phyloP scores from a whole-genome alignment of 2,888 invertebrate species.

The Hirtodrosophila duncani region DNA sequence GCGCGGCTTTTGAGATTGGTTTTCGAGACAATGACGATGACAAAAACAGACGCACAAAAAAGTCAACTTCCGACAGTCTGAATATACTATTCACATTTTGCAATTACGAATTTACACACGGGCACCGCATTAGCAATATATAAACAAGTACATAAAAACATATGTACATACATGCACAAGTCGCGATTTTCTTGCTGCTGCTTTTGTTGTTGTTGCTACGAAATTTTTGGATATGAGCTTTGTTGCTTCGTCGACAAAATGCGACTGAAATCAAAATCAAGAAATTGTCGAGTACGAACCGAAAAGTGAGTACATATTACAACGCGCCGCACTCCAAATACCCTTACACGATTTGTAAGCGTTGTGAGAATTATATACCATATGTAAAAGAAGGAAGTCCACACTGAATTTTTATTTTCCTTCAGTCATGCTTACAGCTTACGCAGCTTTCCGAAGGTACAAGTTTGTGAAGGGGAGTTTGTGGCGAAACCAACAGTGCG shows the following conservation, averaged over 20 bases:
- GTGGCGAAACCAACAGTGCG: too few species aligned
- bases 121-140: constrained; percentile 3
- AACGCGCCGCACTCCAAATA: too few species aligned
- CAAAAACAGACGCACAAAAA: constrained; percentile 48
- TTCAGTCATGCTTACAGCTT: too few species aligned
- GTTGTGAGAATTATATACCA: too few species aligned
- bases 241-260: too few species aligned
- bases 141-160: constrained; percentile 3
- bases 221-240: constrained; percentile 22
- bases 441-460: too few species aligned
- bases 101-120: constrained; percentile 32
- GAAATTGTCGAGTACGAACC: neutral
- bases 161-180: constrained; percentile 4
- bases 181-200: constrained; percentile 1
- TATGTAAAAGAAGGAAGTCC: too few species aligned
- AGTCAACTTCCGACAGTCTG: constrained; percentile 44
- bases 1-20: constrained; percentile 41
- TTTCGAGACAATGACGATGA: constrained; percentile 36
- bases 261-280: constrained; percentile 8
- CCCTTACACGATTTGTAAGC: too few species aligned
- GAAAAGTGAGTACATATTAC: neutral
- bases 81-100: constrained; percentile 52
- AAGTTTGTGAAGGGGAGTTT: too few species aligned
- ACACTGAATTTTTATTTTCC: too few species aligned
- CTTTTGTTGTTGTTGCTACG: constrained; percentile 19